These are phyloP conservation scores for Datnioides undecimradiatus DNA, from an alignment of 2,113 vertebrate species.

Conservation along the genomic window DNA sequence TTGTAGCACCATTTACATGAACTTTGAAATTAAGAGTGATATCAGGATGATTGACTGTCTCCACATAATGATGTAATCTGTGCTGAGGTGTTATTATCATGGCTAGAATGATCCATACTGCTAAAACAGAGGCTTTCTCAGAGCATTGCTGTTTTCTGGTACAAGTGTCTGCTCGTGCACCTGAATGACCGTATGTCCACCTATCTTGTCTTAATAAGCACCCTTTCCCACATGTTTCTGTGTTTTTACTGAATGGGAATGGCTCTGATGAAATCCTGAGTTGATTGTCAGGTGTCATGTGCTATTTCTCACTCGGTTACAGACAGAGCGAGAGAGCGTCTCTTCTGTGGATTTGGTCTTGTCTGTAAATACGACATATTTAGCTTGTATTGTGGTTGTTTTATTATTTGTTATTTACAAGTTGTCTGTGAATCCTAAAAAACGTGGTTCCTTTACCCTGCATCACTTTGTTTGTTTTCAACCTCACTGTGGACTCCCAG, in stretches of 20 bases:
- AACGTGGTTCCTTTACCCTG: slow-evolving; percentile 53
- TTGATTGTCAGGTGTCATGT: slow-evolving; percentile 33
- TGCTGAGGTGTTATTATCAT: background rate
- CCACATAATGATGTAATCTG: slow-evolving; percentile 5
- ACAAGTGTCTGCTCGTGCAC: slow-evolving; percentile 44
- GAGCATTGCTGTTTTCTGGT: slow-evolving; percentile 37
- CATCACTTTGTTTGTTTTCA: slow-evolving; percentile 48
- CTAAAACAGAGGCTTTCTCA: slow-evolving; percentile 12
- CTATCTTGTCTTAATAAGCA: slow-evolving; percentile 53
- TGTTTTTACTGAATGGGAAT: slow-evolving; percentile 41
- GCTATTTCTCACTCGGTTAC: slow-evolving; percentile 36
- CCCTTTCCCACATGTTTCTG: slow-evolving; percentile 16
- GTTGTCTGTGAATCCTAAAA: slow-evolving; percentile 76
- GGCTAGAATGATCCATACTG: slow-evolving; percentile 15
- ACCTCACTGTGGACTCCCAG: slow-evolving; percentile 48
- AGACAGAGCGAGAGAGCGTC: slow-evolving; percentile 30
- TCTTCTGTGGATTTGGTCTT: slow-evolving; percentile 58
- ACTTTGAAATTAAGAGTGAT: slow-evolving; percentile 29
- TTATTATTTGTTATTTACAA: slow-evolving; percentile 76
- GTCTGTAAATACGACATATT: slow-evolving; percentile 79
- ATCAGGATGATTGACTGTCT: slow-evolving; percentile 12
- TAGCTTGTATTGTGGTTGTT: slow-evolving; percentile 71
- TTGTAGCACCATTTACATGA: slow-evolving; percentile 37
- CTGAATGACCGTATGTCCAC: slow-evolving; percentile 27
- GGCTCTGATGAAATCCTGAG: slow-evolving; percentile 39